Evolutionary conservation across 2,888 invertebrate genomes (phyloP), one percentile per base, ranked within the genome.

Genomic region (Stenolophus ochropezus): DNA sequence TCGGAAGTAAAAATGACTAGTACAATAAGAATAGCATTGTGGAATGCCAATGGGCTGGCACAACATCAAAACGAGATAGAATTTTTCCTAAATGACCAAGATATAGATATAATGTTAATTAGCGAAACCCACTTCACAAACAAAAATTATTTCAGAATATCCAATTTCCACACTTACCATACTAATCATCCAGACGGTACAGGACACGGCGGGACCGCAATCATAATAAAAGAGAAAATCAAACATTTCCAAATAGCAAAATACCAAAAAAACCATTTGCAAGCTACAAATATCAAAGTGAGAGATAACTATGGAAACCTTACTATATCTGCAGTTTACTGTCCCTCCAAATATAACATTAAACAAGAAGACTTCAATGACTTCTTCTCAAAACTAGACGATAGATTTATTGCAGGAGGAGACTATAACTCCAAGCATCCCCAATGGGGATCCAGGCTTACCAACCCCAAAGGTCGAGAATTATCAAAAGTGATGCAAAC

Each of bases 391-490:
- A 27, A 82, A 53, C 77, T 84, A 21, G 84, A 83, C 18, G 16
- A 53, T 21, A 76, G 79, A 42, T 85, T 83, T 56, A 71, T 85
- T 6, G 56, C 82, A 1, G 84, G 84, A 2, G 83, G 84, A 4
- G 83, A 84, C 71, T 84, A 79, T 51, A 84, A 84, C 49, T 82
- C 83, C 6, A 85, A 84, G 53, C 83, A 84, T 61, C 71, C 81
- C 3, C 49, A 76, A 14, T 85, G 84, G 85, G 84, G 85, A 5
- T 83, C 83, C 4, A 83, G 84, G 75, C 47, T 82, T 8, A 84
- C 75, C 21, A 80, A 83, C n/a, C 82, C 83, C 2, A 82, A 81
- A 76, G 83, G 82, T 14, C 74, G 56, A 69, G 71, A 80, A 76
- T 53, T 81, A 49, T 47, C 53, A 4, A 81, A 81, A 81, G 56